Percentiles rank a stretch among this genome's conserved stretches.
phyloP scores from a whole-genome alignment of 2,797 vertebrate species.

The Esox lucius region DNA sequence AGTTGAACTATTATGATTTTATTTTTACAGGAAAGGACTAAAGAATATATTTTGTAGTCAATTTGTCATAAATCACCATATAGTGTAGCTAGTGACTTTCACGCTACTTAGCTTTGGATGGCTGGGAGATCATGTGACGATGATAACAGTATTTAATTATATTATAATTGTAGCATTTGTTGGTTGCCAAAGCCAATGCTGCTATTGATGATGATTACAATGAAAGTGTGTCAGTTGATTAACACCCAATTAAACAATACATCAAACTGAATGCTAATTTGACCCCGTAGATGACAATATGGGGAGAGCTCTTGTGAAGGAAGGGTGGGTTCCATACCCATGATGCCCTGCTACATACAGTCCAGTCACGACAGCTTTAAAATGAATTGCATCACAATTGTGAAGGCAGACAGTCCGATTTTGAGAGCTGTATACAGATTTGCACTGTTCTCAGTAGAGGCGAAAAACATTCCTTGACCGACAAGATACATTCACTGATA shows the following conservation, averaged over 20 bases:
- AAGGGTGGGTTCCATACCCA: neutral
- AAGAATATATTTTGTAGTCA: neutral
- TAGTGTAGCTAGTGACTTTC: neutral
- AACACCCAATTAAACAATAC: neutral
- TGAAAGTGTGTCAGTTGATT: constrained; percentile 3
- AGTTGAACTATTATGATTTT: too few species aligned
- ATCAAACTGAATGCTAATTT: constrained; percentile 4
- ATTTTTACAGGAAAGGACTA: too few species aligned
- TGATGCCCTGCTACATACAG: neutral
- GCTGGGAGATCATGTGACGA: neutral
- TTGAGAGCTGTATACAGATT: neutral
- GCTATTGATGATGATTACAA: constrained; percentile 1
- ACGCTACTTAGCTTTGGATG: neutral
- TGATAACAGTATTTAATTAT: constrained; percentile 1
- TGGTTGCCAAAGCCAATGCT: neutral
- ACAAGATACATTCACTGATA: neutral
- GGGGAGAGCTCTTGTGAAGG: too few species aligned
- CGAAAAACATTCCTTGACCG: neutral
- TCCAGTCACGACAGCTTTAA: neutral
- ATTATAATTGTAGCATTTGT: constrained; percentile 10
- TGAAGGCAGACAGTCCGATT: neutral
- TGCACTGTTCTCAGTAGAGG: neutral
- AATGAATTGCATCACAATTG: neutral
- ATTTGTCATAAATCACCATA: neutral
- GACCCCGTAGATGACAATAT: too few species aligned